Base-by-base conservation (phyloP, 2,797 vertebrate genomes). In the Myotis vivesi region DNA sequence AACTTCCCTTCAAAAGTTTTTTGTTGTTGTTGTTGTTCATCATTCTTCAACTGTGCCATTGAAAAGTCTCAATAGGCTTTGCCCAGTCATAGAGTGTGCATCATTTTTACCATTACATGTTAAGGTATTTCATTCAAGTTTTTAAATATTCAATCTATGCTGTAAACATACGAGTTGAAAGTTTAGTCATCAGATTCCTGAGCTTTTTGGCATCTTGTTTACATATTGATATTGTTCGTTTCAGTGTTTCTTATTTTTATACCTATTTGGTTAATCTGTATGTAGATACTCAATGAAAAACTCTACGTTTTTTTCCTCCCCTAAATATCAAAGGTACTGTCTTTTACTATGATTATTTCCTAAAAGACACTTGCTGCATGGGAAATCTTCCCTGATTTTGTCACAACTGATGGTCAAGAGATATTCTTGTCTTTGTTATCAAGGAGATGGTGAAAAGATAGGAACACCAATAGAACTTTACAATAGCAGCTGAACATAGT, bases 211-310 rank as follows among this genome's bases (percentile, higher is more conserved):
- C 28, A 59, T 83, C 71, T 69, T 83, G n/a, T 64, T 86, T 81
- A 82, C 15, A 5, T 57, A 46, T 73, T 22, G 28, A 23, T 69
- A 44, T 85, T n/a, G 23, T 89, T 89, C 36, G 49, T 68, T 68
- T 87, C 17, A 64, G 17, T 57, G 5, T 80, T 89, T 91, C 33
- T 81, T 91, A 25, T n/a, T 79, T 20, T 92, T 87, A n/a, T 89
- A 76, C 41, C 23, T 71, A 2, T 71, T 59, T 72, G 76, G 57
- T 51, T 96, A 87, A 73, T 75, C 69, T 75, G 46, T 92, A 7
- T 77, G 20, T 73, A 94, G 75, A 36, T 38, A 51, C 51, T 92
- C 19, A 69, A 83, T 57, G 7, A 87, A 93, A 75, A 89, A 64
- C 19, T 41, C 33, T 76, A 36, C 1, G 1, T 64, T 46, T 72